phyloP scores from a whole-genome alignment of 2,888 invertebrate genomes.

The Dasypolia templi region DNA sequence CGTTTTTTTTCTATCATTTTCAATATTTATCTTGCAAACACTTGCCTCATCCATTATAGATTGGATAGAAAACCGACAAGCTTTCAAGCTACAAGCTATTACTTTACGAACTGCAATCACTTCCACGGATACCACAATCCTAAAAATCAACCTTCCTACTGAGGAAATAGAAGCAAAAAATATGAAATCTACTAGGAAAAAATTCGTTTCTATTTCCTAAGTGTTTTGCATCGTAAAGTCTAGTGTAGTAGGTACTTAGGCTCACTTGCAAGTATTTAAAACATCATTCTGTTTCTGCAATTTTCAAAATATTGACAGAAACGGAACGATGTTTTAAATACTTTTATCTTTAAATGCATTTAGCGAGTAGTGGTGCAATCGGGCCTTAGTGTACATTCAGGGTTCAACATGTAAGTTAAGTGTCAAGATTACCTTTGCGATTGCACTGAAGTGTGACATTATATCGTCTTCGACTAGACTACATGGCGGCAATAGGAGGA shows the following conservation, averaged over 20 bases:
- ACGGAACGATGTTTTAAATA: too few relatives aligned
- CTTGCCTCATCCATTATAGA: not conserved
- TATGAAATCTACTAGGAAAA: constrained; percentile 23
- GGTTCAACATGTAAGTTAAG: constrained; percentile 41
- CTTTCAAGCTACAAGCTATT: constrained; percentile 15
- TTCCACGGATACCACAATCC: constrained; percentile 35
- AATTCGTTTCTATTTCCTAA: constrained; percentile 15
- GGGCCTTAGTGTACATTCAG: too few relatives aligned
- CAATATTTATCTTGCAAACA: not conserved
- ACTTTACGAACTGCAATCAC: constrained; percentile 44
- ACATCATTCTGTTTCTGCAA: too few relatives aligned
- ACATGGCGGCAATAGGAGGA: constrained; percentile 81
- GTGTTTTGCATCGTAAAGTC: constrained; percentile 24
- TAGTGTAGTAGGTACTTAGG: too few relatives aligned
- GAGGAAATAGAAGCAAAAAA: constrained; percentile 20
- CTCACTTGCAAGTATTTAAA: too few relatives aligned
- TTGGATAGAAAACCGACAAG: constrained; percentile 6
- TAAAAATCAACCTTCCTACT: constrained; percentile 14
- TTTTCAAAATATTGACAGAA: too few relatives aligned
- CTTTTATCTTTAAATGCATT: too few relatives aligned
- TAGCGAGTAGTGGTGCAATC: too few relatives aligned
- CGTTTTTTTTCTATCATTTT: not conserved
- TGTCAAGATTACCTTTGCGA: constrained; percentile 67
- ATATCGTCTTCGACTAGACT: constrained; percentile 79
- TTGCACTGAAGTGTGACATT: constrained; percentile 72